These are phyloP conservation scores for Sinosuthora webbiana DNA, from an alignment of 2,113 vertebrate species.

Conservation along the genomic window DNA sequence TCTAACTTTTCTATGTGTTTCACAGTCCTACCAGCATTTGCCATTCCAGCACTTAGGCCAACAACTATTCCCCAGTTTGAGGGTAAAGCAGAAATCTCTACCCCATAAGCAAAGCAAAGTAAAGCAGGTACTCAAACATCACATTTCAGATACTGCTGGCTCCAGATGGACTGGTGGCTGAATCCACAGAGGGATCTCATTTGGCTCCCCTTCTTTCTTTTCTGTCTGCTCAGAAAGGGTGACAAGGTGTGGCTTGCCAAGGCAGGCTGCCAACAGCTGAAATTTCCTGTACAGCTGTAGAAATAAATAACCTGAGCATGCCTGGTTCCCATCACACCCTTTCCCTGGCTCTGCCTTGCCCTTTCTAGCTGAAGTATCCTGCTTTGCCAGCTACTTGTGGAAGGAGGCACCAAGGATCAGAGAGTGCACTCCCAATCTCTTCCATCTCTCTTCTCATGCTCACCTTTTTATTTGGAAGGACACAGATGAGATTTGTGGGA, in stretches of 20 bases:
- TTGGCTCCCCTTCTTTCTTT: neutral
- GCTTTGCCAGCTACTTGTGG: neutral
- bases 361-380: neutral
- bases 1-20: neutral
- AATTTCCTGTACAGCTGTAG: slow-evolving; percentile 39
- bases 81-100: neutral
- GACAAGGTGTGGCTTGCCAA: slow-evolving; percentile 20
- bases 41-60: neutral
- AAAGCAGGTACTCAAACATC: neutral
- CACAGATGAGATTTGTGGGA: neutral
- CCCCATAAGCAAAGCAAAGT: neutral
- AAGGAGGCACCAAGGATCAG: accelerated
- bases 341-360: neutral
- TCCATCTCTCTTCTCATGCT: neutral
- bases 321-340: neutral
- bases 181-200: neutral
- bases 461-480: neutral
- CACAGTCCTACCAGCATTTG: neutral
- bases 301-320: slow-evolving; percentile 17
- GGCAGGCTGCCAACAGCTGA: slow-evolving; percentile 21
- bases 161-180: neutral
- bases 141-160: accelerated
- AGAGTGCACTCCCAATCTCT: neutral
- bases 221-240: neutral
- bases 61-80: neutral